Evolutionary conservation across 1,140 invertebrate genomes (phyloP).

Genomic region (Diachasmimorpha longicaudata): DNA sequence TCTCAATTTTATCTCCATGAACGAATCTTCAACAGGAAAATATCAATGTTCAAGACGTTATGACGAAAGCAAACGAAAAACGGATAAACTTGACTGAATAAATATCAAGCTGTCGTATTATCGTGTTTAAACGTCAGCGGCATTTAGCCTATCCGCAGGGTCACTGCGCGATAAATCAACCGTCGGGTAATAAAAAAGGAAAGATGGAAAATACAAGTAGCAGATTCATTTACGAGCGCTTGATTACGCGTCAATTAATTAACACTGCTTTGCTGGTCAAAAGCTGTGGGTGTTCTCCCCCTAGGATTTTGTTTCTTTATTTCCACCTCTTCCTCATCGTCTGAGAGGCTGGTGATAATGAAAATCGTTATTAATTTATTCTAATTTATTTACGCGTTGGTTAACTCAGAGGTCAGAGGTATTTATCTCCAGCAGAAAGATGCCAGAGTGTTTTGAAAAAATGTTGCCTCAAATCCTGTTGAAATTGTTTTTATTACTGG

Average conservation of each 20-base stretch:
- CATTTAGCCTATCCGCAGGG: not conserved
- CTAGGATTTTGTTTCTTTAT: slow-evolving; percentile 34
- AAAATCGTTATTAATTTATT: not conserved
- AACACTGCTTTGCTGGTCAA: slow-evolving; percentile 18
- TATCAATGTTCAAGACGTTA: too few relatives aligned
- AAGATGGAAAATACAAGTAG: not conserved
- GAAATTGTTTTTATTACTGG: too few relatives aligned
- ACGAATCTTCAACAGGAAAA: too few relatives aligned
- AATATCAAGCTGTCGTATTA: not conserved
- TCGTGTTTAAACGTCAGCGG: not conserved
- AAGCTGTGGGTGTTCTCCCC: not conserved
- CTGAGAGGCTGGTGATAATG: not conserved
- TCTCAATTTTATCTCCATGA: too few relatives aligned
- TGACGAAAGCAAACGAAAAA: not conserved
- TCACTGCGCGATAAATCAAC: slow-evolving; percentile 38
- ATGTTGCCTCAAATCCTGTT: too few relatives aligned
- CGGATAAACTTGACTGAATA: not conserved
- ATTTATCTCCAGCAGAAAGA: too few relatives aligned
- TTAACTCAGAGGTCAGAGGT: too few relatives aligned
- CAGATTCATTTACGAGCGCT: slow-evolving; percentile 31
- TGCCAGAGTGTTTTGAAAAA: too few relatives aligned
- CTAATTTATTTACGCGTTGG: too few relatives aligned
- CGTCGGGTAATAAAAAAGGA: slow-evolving; percentile 22
- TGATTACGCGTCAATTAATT: slow-evolving; percentile 40
- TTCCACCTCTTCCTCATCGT: slow-evolving; percentile 13